These are phyloP conservation scores for Hydrolagus colliei DNA, from an alignment of 2,797 vertebrate species.

Conservation along the genomic window DNA sequence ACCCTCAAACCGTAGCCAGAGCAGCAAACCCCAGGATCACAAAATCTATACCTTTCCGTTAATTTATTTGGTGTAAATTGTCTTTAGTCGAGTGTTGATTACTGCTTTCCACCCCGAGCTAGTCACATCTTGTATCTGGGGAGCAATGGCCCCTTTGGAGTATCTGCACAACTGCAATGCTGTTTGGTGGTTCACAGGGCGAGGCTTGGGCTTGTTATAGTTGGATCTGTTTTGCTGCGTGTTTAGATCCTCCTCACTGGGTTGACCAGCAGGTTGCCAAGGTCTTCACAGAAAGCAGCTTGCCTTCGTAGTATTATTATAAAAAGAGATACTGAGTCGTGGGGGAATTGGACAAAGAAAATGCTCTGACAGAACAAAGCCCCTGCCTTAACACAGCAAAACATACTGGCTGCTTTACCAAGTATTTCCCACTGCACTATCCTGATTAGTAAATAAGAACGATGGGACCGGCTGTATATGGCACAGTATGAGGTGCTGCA, in stretches of 20 bases:
- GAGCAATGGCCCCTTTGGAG: not conserved
- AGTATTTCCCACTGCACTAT: not conserved
- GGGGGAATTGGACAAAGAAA: not conserved
- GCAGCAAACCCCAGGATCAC: not conserved
- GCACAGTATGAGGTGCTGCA: not conserved
- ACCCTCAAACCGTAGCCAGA: no score
- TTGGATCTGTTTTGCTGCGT: not conserved
- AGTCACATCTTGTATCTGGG: not conserved
- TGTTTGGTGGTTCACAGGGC: not conserved
- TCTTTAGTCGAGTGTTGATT: not conserved
- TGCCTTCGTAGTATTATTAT: no score
- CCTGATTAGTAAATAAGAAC: conserved; percentile 25
- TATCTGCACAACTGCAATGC: not conserved
- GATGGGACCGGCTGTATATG: not conserved
- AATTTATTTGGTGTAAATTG: not conserved
- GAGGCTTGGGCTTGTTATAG: no score
- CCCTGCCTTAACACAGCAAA: not conserved
- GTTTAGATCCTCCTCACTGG: not conserved
- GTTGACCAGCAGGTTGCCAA: not conserved
- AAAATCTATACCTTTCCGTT: not conserved
- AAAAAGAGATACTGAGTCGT: not conserved
- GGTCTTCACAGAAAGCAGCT: not conserved
- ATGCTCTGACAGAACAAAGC: not conserved
- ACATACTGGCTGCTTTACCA: not conserved
- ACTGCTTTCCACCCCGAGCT: not conserved